phyloP scores from a whole-genome alignment of 2,113 vertebrate genomes.

The Engystomops pustulosus region DNA sequence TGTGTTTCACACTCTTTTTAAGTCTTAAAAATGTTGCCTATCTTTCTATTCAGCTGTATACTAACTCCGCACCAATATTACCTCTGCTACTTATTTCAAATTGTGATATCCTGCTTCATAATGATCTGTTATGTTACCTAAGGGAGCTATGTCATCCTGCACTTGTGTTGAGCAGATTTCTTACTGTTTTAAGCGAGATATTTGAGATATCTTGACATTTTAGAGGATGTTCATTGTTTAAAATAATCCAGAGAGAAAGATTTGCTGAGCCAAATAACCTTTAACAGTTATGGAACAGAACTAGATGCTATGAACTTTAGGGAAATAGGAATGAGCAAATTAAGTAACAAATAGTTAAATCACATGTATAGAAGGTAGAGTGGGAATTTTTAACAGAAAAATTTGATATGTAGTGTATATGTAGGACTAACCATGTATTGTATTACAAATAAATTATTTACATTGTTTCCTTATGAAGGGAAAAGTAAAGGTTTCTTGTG shows the following conservation, averaged over 20 bases:
- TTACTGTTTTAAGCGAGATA: constrained; percentile 34
- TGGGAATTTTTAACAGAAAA: not conserved
- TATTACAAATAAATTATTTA: too few species aligned
- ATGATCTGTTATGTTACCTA: constrained; percentile 31
- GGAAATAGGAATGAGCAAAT: not conserved
- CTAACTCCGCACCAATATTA: constrained; percentile 1
- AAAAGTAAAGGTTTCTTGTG: too few species aligned
- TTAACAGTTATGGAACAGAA: constrained; percentile 27
- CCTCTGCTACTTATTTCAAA: constrained; percentile 9
- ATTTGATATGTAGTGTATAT: too few species aligned
- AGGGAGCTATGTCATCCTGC: constrained; percentile 26
- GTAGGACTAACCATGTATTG: too few species aligned
- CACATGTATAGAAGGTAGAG: not conserved
- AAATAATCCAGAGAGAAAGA: constrained; percentile 9
- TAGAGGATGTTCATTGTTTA: constrained; percentile 22
- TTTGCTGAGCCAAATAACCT: constrained; percentile 39
- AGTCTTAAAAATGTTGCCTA: not conserved
- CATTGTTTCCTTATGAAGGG: too few species aligned
- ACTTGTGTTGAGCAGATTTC: constrained; percentile 15
- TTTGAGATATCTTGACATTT: constrained; percentile 40
- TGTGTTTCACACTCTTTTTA: too few species aligned
- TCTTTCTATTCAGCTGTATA: not conserved
- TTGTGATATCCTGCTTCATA: constrained; percentile 13
- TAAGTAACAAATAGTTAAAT: constrained; percentile 6
- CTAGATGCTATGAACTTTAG: constrained; percentile 18